Evolutionary conservation across 1,140 invertebrate species (phyloP).

Genomic region (Calephelis virginiensis): DNA sequence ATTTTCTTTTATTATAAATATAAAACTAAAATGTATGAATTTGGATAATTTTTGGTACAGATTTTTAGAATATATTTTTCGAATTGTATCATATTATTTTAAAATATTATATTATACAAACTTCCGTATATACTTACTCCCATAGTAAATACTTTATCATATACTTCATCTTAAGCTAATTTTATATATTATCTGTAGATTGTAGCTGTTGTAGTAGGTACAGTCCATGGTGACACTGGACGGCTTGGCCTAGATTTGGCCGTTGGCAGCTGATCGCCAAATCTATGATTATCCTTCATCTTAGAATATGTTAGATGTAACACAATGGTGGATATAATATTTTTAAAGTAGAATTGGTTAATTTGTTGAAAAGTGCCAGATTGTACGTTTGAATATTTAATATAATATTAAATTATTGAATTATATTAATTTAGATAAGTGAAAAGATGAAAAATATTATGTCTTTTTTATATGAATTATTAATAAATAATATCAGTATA

Average conservation of each 20-base stretch:
- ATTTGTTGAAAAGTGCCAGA: no score
- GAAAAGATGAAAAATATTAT: neutral
- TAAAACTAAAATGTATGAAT: neutral
- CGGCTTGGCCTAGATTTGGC: neutral
- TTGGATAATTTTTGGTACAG: neutral
- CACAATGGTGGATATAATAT: no score
- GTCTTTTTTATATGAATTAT: no score
- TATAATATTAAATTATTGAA: no score
- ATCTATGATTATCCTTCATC: no score
- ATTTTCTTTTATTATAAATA: neutral
- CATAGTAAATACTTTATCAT: neutral
- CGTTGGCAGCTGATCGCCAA: no score
- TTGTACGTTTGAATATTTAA: no score
- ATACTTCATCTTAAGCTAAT: neutral
- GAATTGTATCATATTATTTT: neutral
- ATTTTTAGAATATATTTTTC: conserved; percentile 4
- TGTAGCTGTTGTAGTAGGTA: neutral
- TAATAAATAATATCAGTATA: neutral
- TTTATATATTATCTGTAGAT: neutral
- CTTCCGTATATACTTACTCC: neutral
- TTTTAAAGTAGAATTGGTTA: no score
- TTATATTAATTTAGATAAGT: conserved; percentile 7
- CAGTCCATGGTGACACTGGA: neutral
- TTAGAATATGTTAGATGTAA: no score
- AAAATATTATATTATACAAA: neutral